Evolutionary conservation across 1,140 invertebrate genomes (phyloP).

Genomic region (Bombus difficillimus): DNA sequence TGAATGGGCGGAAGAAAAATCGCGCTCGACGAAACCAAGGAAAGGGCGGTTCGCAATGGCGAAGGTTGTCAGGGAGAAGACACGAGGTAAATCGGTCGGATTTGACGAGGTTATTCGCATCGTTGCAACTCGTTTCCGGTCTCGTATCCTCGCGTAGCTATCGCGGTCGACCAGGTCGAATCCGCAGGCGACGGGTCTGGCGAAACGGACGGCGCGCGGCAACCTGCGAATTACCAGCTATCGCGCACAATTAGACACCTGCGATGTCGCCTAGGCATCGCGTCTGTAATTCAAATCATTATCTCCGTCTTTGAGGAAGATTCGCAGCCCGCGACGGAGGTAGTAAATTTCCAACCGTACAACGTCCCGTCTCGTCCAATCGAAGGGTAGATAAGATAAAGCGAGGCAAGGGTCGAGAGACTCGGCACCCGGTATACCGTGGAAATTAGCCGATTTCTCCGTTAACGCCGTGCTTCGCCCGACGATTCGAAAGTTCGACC

Average conservation of each 20-base stretch:
- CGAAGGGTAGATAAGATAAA: conserved; percentile 40
- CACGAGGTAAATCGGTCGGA: conserved; percentile 7
- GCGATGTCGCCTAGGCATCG: conserved; percentile 49
- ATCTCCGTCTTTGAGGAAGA: conserved; percentile 47
- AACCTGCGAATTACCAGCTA: not conserved
- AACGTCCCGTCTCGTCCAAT: conserved; percentile 27
- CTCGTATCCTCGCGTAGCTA: not conserved
- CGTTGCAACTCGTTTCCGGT: not conserved
- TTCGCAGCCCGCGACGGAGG: not conserved
- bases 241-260: conserved; percentile 58
- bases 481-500: conserved; percentile 44
- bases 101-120: conserved; percentile 5
- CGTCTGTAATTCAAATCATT: conserved; percentile 54
- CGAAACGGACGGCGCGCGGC: not conserved
- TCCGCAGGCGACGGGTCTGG: not conserved
- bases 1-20: not conserved
- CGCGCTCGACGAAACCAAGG: not conserved
- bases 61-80: not conserved
- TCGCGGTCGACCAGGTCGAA: not conserved
- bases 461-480: conserved; percentile 3
- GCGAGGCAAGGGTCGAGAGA: not conserved
- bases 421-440: not conserved
- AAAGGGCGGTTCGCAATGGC: too few species aligned
- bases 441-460: conserved; percentile 38
- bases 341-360: conserved; percentile 35